These are phyloP conservation scores for Trematocara marginatum DNA, from an alignment of 2,113 vertebrate species.

Conservation along the genomic window DNA sequence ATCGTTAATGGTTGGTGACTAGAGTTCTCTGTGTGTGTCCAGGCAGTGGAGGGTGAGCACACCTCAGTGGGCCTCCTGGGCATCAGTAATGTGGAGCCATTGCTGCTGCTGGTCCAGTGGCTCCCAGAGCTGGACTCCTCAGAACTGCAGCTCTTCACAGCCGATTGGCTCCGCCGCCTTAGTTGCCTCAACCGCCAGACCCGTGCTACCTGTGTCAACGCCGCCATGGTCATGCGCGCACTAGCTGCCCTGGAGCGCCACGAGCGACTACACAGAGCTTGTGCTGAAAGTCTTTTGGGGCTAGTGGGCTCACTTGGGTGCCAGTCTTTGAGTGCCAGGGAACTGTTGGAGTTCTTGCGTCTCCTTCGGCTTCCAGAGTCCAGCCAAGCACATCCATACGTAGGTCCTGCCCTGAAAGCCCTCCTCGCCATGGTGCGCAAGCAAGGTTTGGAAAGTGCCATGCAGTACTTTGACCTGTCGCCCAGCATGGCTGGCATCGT, in stretches of 20 bases:
- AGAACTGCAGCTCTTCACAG: constrained; percentile 88
- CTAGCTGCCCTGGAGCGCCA: constrained; percentile 79
- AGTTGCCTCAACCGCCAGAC: constrained; percentile 92
- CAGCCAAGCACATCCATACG: constrained; percentile 76
- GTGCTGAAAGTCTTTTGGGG: constrained; percentile 86
- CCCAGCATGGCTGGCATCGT: constrained; percentile 93
- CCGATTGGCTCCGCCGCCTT: constrained; percentile 88
- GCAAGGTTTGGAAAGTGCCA: constrained; percentile 86
- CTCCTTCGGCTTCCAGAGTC: constrained; percentile 80
- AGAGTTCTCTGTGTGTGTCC: neutral
- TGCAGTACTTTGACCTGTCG: constrained; percentile 92
- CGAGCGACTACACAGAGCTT: constrained; percentile 73
- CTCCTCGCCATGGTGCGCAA: constrained; percentile 89
- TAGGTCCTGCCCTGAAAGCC: constrained; percentile 80
- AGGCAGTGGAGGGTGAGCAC: constrained; percentile 97
- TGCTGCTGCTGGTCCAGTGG: constrained; percentile 93
- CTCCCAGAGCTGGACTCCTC: constrained; percentile 88
- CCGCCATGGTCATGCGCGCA: constrained; percentile 82
- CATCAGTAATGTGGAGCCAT: constrained; percentile 94
- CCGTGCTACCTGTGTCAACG: constrained; percentile 90
- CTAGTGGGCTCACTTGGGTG: constrained; percentile 88
- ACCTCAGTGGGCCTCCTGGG: constrained; percentile 91
- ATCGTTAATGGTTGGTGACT: neutral
- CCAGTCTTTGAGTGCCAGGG: constrained; percentile 87
- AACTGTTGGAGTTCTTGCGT: constrained; percentile 79